Conservation (phyloP, 2,797 vertebrate genomes). For the Eulemur rubriventer region DNA sequence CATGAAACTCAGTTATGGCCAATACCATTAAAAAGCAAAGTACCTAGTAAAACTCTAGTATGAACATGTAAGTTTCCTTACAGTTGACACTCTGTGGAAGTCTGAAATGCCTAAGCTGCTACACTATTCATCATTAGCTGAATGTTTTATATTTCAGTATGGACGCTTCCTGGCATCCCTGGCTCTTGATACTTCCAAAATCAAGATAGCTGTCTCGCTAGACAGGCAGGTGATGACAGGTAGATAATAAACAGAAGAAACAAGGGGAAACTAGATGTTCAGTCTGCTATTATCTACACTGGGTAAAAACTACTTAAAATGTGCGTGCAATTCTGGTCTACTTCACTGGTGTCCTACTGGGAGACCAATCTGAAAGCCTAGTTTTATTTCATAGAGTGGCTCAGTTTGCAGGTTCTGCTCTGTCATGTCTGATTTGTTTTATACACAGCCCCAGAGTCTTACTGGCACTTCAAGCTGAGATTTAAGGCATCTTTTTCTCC, state of each 20-base stretch:
- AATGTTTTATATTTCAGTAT: neutral
- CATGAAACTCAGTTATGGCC: neutral
- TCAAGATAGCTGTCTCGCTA: neutral
- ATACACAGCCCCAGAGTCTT: neutral
- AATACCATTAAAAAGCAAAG: neutral
- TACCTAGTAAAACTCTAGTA: neutral
- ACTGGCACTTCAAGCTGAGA: neutral
- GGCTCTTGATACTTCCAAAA: neutral
- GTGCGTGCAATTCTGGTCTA: neutral
- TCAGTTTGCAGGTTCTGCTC: neutral
- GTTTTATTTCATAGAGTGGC: neutral
- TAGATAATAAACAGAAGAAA: neutral
- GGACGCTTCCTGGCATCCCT: neutral
- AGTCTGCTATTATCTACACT: neutral
- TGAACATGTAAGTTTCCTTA: neutral
- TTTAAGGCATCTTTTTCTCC: neutral
- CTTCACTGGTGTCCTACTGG: neutral
- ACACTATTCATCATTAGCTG: neutral
- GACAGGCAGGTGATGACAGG: neutral
- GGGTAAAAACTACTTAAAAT: neutral
- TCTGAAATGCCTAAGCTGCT: neutral
- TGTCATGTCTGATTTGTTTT: neutral
- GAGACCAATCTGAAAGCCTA: neutral
- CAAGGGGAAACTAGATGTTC: neutral
- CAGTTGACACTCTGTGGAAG: neutral